These are phyloP conservation scores for Plebejus melissa DNA, from an alignment of 2,888 invertebrate species.

Conservation along the genomic window DNA sequence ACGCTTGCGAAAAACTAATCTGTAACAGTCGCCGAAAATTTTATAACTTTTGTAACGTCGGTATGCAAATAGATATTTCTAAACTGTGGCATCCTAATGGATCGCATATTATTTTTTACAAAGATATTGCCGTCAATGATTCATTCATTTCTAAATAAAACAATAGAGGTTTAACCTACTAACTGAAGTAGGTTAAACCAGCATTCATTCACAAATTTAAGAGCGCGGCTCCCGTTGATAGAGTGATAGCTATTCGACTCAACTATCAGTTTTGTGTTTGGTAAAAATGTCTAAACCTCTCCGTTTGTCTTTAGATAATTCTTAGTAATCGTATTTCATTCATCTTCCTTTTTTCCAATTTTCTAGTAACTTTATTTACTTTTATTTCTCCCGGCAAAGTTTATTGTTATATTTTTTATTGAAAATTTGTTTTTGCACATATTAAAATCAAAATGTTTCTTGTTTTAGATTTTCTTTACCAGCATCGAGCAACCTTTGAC, in stretches of 20 bases:
- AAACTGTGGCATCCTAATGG: conserved; percentile 7
- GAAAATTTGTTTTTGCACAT: too few species aligned
- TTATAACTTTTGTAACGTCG: background rate
- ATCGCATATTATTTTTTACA: background rate
- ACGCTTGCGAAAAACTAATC: too few species aligned
- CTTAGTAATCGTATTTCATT: background rate
- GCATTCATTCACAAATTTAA: conserved; percentile 11
- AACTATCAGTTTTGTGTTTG: background rate
- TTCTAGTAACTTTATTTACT: background rate
- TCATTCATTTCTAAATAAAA: conserved; percentile 17
- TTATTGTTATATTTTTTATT: too few species aligned
- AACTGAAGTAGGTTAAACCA: conserved; percentile 17
- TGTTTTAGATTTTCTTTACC: conserved; percentile 86
- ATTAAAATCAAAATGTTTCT: conserved; percentile 29
- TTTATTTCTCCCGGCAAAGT: background rate
- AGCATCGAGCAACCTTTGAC: conserved; percentile 87
- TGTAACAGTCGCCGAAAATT: conserved; percentile 17
- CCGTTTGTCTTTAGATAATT: background rate
- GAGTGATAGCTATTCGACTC: background rate
- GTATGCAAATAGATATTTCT: conserved; percentile 2
- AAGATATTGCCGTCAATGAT: background rate
- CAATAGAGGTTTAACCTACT: conserved; percentile 14
- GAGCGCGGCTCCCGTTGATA: background rate
- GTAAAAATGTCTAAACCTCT: background rate
- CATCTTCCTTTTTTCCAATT: background rate